phyloP scores from a whole-genome alignment of 53 echinoderm and acorn worm genomes.

The Arbacia lixula region DNA sequence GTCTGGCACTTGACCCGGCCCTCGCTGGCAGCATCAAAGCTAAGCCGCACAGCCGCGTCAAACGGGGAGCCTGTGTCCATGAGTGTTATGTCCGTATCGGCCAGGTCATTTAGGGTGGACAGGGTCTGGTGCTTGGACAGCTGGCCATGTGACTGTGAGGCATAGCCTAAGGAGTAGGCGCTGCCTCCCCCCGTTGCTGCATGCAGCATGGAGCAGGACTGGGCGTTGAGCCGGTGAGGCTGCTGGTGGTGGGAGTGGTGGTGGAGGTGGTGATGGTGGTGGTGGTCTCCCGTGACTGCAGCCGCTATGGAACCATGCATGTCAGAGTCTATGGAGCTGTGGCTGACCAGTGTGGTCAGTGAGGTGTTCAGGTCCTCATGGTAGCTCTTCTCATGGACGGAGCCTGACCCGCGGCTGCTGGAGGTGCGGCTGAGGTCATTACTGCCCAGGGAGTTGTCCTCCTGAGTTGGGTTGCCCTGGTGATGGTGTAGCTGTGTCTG shows the following conservation, averaged over 20 bases:
- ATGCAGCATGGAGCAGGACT: conserved; percentile 69
- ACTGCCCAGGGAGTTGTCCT: conserved; percentile 58
- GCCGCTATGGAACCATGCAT: conserved; percentile 78
- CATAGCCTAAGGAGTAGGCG: conserved; percentile 13
- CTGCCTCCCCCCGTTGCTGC: conserved; percentile 4
- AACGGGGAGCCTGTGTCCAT: conserved; percentile 63
- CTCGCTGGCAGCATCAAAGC: conserved; percentile 73
- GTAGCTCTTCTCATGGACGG: conserved; percentile 69
- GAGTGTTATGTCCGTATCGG: conserved; percentile 49
- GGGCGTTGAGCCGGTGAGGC: conserved; percentile 62
- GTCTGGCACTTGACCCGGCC: conserved; percentile 93
- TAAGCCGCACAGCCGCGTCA: conserved; percentile 62
- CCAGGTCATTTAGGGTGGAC: conserved; percentile 79
- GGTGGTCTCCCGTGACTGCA: no score
- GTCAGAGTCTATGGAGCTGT: conserved; percentile 97
- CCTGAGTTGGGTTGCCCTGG: conserved; percentile 54
- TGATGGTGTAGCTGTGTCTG: no score
- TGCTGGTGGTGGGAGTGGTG: no score
- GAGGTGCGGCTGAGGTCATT: conserved; percentile 73
- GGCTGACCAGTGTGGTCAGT: conserved; percentile 88
- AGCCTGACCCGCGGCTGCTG: conserved; percentile 76
- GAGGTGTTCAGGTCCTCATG: conserved; percentile 90
- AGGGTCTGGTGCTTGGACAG: conserved; percentile 96
- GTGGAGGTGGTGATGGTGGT: no score
- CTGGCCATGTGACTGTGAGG: conserved; percentile 64